phyloP scores from a whole-genome alignment of 2,113 vertebrate species.

The Heterochromis multidens region DNA sequence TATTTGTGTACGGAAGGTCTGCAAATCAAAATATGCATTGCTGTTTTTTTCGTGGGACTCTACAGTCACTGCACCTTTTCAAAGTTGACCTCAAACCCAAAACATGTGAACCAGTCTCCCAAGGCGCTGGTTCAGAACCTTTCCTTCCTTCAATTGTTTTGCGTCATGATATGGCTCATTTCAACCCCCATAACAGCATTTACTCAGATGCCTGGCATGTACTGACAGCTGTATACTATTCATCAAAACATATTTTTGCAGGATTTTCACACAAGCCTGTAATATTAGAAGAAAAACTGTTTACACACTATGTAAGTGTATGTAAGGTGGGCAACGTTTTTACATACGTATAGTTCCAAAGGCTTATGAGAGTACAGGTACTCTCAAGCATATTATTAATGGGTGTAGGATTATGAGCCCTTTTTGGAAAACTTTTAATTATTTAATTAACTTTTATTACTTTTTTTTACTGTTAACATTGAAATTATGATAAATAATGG shows the following conservation, averaged over 20 bases:
- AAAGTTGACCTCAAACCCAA: conserved; percentile 14
- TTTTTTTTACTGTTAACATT: no score
- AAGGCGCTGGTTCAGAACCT: conserved; percentile 1
- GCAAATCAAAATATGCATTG: conserved; percentile 12
- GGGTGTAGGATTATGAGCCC: neutral
- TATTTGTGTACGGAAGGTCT: conserved; percentile 4
- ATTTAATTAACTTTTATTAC: no score
- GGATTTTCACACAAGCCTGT: neutral
- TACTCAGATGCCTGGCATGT: neutral
- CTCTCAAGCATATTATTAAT: neutral
- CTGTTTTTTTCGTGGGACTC: neutral
- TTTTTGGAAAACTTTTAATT: neutral
- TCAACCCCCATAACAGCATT: conserved; percentile 5
- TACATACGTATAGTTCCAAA: neutral
- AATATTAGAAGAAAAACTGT: neutral
- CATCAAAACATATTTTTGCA: neutral
- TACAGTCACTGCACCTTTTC: conserved; percentile 12
- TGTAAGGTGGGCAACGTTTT: neutral
- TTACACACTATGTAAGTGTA: neutral
- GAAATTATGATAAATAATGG: no score
- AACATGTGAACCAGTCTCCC: conserved; percentile 30
- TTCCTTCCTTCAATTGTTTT: conserved; percentile 69
- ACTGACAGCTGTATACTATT: conserved; percentile 17
- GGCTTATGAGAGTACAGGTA: accelerated
- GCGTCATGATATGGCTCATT: conserved; percentile 30